A percentile compares a stretch with the other conserved stretches of the same genome.
Conservation (phyloP, 2,888 invertebrate species). For the Cephus sareptanus region DNA sequence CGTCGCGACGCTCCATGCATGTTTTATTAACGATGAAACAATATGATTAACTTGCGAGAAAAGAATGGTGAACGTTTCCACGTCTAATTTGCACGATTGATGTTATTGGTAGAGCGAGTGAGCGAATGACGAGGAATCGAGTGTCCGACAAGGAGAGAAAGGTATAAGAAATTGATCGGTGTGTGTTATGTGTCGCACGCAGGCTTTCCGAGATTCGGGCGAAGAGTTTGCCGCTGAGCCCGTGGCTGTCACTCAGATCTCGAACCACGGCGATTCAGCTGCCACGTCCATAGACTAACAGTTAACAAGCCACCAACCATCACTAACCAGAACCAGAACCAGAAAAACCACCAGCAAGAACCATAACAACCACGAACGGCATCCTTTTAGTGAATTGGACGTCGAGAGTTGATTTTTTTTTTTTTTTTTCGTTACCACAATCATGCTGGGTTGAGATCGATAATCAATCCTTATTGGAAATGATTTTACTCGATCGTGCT, state of each 20-base stretch:
- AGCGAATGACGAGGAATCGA: too few species aligned
- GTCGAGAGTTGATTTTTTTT: background rate
- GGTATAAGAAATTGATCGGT: background rate
- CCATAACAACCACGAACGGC: background rate
- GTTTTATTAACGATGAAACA: background rate
- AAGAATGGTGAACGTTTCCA: background rate
- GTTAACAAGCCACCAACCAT: background rate
- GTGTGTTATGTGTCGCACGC: slow-evolving; percentile 5
- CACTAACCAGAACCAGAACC: background rate
- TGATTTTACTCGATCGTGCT: background rate
- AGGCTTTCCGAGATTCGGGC: slow-evolving; percentile 14
- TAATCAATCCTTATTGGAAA: background rate
- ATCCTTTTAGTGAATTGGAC: background rate
- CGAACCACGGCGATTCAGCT: slow-evolving; percentile 11
- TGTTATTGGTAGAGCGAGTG: background rate
- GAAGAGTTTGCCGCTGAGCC: slow-evolving; percentile 8
- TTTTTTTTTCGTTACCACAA: background rate
- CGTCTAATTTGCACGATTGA: background rate
- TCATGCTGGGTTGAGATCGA: background rate
- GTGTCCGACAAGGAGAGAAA: background rate
- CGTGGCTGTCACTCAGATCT: slow-evolving; percentile 15
- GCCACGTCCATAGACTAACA: slow-evolving; percentile 1
- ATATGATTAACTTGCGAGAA: background rate
- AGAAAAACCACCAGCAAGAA: background rate
- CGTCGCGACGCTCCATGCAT: background rate